phyloP scores from a whole-genome alignment of 1,140 invertebrate genomes.

The Zaprionus kolodkinae region DNA sequence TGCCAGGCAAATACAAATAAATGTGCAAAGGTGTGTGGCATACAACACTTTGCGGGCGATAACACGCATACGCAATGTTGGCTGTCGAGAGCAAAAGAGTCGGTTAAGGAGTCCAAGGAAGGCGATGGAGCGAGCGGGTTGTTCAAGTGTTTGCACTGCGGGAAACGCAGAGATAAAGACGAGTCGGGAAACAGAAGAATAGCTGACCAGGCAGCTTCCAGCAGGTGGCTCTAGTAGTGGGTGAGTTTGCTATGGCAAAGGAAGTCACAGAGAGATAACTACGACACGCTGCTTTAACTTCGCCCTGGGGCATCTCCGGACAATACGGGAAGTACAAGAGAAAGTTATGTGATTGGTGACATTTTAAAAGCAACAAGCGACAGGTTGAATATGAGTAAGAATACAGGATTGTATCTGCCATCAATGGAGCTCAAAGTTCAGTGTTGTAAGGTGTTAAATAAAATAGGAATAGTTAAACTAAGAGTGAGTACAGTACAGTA shows the following conservation, averaged over 20 bases:
- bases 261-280: conserved; percentile 8
- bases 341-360: conserved; percentile 5
- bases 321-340: not conserved
- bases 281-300: conserved; percentile 42
- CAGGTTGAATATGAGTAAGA: not conserved
- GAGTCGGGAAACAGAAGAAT: conserved; percentile 38
- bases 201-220: conserved; percentile 48
- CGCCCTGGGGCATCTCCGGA: not conserved
- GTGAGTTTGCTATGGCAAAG: no score
- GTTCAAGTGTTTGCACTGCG: conserved; percentile 14
- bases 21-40: conserved; percentile 48
- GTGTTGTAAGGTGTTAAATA: not conserved
- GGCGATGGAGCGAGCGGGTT: not conserved
- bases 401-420: not conserved
- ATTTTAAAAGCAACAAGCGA: conserved; percentile 24
- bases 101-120: not conserved
- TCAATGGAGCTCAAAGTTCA: not conserved
- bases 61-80: conserved; percentile 63
- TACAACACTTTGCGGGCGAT: conserved; percentile 57
- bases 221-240: conserved; percentile 10
- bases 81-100: not conserved
- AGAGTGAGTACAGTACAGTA: no score
- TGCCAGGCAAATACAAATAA: conserved; percentile 62
- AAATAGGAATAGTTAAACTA: no score
- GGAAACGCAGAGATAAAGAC: conserved; percentile 38